Evolutionary conservation across 1,140 invertebrate genomes (phyloP).

Genomic region (Matsumurasca onukii): DNA sequence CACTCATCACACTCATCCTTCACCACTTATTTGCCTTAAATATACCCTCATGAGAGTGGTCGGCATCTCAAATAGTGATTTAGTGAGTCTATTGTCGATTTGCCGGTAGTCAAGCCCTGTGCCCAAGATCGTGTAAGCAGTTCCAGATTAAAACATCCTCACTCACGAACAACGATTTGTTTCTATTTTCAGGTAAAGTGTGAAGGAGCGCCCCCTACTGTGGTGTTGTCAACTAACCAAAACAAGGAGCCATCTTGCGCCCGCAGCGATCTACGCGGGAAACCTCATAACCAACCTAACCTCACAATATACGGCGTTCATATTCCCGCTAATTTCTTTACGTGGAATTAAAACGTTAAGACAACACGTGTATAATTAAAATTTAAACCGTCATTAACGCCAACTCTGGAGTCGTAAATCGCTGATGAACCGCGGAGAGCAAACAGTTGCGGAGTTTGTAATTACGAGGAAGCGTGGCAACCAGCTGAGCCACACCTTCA

Average conservation of each 20-base stretch:
- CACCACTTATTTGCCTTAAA: too few relatives aligned
- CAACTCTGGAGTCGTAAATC: background rate
- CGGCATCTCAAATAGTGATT: too few relatives aligned
- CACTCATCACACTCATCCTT: too few relatives aligned
- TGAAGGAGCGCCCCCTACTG: background rate
- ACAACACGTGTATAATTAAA: constrained; percentile 7
- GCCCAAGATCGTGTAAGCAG: too few relatives aligned
- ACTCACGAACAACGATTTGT: background rate
- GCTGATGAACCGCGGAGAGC: constrained; percentile 8
- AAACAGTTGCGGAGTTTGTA: background rate
- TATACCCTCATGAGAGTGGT: too few relatives aligned
- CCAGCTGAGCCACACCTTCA: too few relatives aligned
- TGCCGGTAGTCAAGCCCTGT: too few relatives aligned
- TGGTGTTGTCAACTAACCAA: background rate
- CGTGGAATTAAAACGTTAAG: constrained; percentile 16
- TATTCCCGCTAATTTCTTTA: constrained; percentile 14
- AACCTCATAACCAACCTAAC: background rate
- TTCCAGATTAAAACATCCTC: background rate
- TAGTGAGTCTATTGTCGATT: too few relatives aligned
- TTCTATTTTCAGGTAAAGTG: too few relatives aligned
- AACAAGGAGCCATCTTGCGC: constrained; percentile 1
- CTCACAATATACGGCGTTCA: constrained; percentile 3
- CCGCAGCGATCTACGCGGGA: too few relatives aligned
- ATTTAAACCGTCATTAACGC: constrained; percentile 10
- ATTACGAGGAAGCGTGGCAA: background rate